Evolutionary conservation across 2,888 invertebrate species (phyloP), one percentile per base, ranked within the genome.

Genomic region (Sesamia inferens): DNA sequence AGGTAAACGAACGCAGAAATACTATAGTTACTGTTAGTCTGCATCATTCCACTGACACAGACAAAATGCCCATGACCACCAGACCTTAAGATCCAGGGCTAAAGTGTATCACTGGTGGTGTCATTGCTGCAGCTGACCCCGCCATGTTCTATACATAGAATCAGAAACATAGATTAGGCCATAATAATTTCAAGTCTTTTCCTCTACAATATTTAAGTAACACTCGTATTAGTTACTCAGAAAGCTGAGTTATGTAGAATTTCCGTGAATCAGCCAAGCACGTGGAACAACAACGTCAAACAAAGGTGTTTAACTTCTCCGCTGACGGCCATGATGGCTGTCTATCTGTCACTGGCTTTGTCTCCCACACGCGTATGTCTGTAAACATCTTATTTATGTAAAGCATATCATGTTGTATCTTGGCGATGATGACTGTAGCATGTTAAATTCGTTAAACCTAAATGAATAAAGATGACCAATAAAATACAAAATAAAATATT

Each of bases 301-400:
- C 87, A 85, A 83, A 79, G 81, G 62, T 78, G 78, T 84, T 86
- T 82, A 77, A 71, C 69, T 63, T 77, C 51, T n/a, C 47, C 71
- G 22, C 48, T 13, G 55, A 42, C 69, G n/a, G 68, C 63, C 71
- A 62, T 71, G 57, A n/a, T 59, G 62, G 57, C 59, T 65, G 77
- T 72, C 81, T 16, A 24, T 79, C 44, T 79, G 77, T 81, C 78
- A 64, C 79, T n/a, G 44, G 59, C 72, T 62, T 82, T 79, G 79
- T 79, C 74, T 78, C 39, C 48, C 16, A 69, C 80, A 80, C 66
- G 66, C 74, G 68, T 62, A 3, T 73, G 24, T 44, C 11, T 69
- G 48, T 64, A 55, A 24, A 48, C 10, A 74, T 11, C 4, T 11
- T 51, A 10, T 22, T 14, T 42, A 47, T 16, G 13, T 63, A 16